Evolutionary conservation across 2,113 vertebrate genomes (phyloP), one percentile per base, ranked within the genome.

Genomic region (Vireo altiloquus): DNA sequence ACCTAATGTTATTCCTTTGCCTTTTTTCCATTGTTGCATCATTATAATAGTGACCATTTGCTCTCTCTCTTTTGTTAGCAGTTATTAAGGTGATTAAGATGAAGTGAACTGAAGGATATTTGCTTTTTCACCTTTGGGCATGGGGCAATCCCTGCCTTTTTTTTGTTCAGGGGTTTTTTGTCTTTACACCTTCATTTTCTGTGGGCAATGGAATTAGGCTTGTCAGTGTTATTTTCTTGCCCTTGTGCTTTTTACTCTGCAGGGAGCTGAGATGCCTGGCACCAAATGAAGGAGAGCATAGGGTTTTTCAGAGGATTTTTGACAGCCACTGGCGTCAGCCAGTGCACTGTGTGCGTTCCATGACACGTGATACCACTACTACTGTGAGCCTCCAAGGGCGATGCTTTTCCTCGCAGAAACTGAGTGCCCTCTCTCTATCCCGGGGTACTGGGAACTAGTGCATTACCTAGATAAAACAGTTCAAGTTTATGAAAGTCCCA

Each of bases 261-360:
- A 72, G 93, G 93, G 79, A 92, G 70, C 93, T 80, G 78, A 84
- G 81, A n/a, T 22, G 50, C 52, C 13, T 85, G 91, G 91, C 87
- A 64, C 35, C 57, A 80, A 93, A 63, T 74, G 56, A 95, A 87
- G 71, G 78, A 12, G 40, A 83, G 22, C 3, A 1, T 28, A 93
- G 56, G 49, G 68, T 57, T 94, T 95, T 95, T 66, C 39, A 89
- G 83, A 74, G 59, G 63, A 46, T 83, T 95, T 96, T 87, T 92
- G 79, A 87, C 72, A 87, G 91, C 72, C 35, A 31, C 24, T 95
- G 94, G 94, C 95, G 83, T 97, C 94, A 96, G 52, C 83, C 64
- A 37, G 59, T 1, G 12, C 52, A 13, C 56, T 2, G 6, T 56
- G 44, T 92, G 68, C 21, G 6, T 92, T 87, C 89, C 13, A 13